phyloP scores from a whole-genome alignment of 2,113 vertebrate genomes.

The Hiodon alosoides region DNA sequence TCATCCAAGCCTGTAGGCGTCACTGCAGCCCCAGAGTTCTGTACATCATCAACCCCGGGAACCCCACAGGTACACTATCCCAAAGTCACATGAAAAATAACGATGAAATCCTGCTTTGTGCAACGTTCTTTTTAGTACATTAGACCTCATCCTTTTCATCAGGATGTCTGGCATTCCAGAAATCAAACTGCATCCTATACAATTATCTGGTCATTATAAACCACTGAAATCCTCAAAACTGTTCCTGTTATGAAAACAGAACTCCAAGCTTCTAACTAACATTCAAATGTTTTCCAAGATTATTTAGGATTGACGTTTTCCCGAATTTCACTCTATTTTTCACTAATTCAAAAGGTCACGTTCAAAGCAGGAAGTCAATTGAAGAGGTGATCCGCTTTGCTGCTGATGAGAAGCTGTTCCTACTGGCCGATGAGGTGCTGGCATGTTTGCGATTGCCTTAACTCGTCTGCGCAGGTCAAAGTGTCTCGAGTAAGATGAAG shows the following conservation, averaged over 20 bases:
- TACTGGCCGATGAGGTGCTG: constrained; percentile 60
- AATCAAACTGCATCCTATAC: too few relatives aligned
- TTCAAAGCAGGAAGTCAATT: constrained; percentile 72
- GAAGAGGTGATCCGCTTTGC: constrained; percentile 75
- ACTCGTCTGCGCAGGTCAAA: too few relatives aligned
- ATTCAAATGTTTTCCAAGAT: not conserved
- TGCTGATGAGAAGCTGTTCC: constrained; percentile 66
- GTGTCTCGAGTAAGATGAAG: too few relatives aligned
- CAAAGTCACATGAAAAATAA: not conserved
- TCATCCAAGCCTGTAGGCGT: constrained; percentile 28
- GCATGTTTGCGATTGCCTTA: not conserved
- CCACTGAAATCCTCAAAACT: too few relatives aligned
- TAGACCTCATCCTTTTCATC: not conserved
- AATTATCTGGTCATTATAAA: too few relatives aligned
- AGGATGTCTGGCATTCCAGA: too few relatives aligned
- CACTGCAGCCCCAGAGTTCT: constrained; percentile 51
- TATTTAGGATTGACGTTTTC: not conserved
- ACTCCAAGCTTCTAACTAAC: not conserved
- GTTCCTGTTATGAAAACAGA: too few relatives aligned
- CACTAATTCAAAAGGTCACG: constrained; percentile 46
- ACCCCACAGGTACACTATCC: constrained; percentile 53
- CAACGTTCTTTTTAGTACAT: not conserved
- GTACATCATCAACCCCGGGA: constrained; percentile 62
- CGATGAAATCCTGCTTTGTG: not conserved
- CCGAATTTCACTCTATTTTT: not conserved